Evolutionary conservation across 2,888 invertebrate species (phyloP).

Genomic region (Tuberolachnus salignus): DNA sequence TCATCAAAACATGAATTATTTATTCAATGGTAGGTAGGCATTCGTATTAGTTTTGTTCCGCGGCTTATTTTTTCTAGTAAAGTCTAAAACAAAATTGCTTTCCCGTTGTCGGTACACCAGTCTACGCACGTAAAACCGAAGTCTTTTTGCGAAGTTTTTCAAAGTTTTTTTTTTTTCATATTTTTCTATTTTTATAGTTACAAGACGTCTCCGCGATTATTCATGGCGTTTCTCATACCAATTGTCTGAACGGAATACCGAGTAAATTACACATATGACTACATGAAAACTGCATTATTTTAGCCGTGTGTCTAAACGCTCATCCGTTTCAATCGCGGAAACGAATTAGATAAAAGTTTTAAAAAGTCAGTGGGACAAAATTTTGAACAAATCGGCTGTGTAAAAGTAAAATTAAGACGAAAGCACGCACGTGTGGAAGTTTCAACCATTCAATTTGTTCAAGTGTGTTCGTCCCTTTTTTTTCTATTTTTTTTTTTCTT

Average conservation of each 20-base stretch:
- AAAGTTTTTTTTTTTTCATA: conserved; percentile 14
- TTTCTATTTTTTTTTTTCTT: neutral
- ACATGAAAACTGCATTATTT: conserved; percentile 12
- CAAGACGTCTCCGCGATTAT: neutral
- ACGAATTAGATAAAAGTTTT: conserved; percentile 37
- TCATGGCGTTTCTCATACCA: neutral
- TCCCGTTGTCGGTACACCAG: neutral
- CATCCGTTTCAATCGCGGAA: neutral
- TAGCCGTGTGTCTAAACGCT: neutral
- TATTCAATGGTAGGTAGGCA: neutral
- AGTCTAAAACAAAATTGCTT: neutral
- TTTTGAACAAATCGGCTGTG: conserved; percentile 18
- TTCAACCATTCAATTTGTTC: conserved; percentile 39
- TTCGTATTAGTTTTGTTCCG: neutral
- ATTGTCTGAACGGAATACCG: neutral
- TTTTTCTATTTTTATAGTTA: conserved; percentile 1
- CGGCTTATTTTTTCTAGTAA: no score
- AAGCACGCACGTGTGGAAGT: conserved; percentile 23
- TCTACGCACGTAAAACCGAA: conserved; percentile 12
- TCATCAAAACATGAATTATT: neutral
- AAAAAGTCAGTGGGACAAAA: conserved; percentile 37
- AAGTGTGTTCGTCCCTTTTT: conserved; percentile 19
- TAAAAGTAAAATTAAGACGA: conserved; percentile 43
- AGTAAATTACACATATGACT: neutral
- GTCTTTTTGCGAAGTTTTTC: conserved; percentile 5